Evolutionary conservation across 2,113 vertebrate species (phyloP), one percentile per base, ranked within the genome.

Genomic region (Python bivittatus): DNA sequence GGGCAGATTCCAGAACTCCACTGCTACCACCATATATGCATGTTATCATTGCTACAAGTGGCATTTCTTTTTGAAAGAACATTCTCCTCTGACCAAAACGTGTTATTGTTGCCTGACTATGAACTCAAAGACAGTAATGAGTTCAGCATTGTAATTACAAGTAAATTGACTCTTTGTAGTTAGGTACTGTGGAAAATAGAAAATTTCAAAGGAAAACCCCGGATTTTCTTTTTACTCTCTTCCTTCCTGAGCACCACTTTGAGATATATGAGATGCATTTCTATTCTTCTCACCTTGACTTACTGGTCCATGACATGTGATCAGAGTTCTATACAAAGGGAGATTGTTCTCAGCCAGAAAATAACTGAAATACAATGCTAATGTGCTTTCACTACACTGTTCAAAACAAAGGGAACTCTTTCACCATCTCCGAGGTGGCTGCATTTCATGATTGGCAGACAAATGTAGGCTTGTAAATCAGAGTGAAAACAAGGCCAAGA

Each of bases 321-420:
- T 88, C n/a, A 29, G 48, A 72, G 33, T 53, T 54, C 20, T 68
- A 44, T 53, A 88, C 84, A 91, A 87, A 91, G 56, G 23, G 60
- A 56, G 52, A 72, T 54, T 64, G 56, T 89, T 53, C 44, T 89
- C 44, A 52, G 1, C 54, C 84, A 87, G n/a, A n/a, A 87, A 72
- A 88, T 38, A 85, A n/a, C 6, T 33, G 56, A 64, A 88, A 60
- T 38, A 44, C 44, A 64, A n/a, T 86, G 53, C 23, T 85, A 38
- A 57, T 27, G 25, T 85, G 56, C 25, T 42, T 89, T 42, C 22
- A 42, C 17, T 53, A 38, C 53, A 33, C 42, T 38, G 92, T 33
- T 27, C 60, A 53, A 90, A 83, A 48, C 61, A 84, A 83, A 60
- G 64, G 15, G 27, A 91, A 38, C n/a, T 93, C 54, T 53, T 91